phyloP scores from a whole-genome alignment of 2,797 vertebrate species.

The Enteromius thamalakanensis region DNA sequence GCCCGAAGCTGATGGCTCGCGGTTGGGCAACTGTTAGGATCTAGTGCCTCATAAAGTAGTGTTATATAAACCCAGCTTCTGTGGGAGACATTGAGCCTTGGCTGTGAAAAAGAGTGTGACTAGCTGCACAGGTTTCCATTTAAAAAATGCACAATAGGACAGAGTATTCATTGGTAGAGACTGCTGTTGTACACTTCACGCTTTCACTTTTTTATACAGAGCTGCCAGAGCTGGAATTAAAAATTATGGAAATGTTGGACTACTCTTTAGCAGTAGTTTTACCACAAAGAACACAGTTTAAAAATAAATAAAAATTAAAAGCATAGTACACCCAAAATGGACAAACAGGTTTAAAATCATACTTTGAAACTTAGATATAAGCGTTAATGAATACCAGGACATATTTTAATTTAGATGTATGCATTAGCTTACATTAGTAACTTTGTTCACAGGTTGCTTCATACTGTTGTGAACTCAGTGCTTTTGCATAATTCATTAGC shows the following conservation, averaged over 20 bases:
- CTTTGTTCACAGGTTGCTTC: not conserved
- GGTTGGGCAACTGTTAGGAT: slow-evolving; percentile 55
- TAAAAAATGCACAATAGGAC: not conserved
- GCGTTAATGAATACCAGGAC: too few species aligned
- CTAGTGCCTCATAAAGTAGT: slow-evolving; percentile 57
- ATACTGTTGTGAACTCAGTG: not conserved
- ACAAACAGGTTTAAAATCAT: not conserved
- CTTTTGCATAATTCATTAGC: slow-evolving; percentile 18
- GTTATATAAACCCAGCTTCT: slow-evolving; percentile 61
- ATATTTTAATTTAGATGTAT: not conserved
- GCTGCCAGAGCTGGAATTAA: not conserved
- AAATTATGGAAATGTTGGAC: slow-evolving; percentile 2
- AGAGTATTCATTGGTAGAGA: not conserved
- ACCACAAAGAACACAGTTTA: not conserved
- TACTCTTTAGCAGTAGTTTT: not conserved
- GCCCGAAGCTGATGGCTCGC: slow-evolving; percentile 48
- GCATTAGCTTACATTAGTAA: not conserved
- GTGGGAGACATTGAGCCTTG: slow-evolving; percentile 47
- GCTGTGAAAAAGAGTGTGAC: slow-evolving; percentile 33
- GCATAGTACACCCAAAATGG: not conserved
- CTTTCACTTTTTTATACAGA: not conserved
- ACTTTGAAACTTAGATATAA: not conserved
- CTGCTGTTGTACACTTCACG: not conserved
- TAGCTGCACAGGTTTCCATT: slow-evolving; percentile 25
- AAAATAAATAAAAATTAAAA: not conserved